phyloP scores from a whole-genome alignment of 2,113 vertebrate species.

The Dunckerocampus dactyliophorus region DNA sequence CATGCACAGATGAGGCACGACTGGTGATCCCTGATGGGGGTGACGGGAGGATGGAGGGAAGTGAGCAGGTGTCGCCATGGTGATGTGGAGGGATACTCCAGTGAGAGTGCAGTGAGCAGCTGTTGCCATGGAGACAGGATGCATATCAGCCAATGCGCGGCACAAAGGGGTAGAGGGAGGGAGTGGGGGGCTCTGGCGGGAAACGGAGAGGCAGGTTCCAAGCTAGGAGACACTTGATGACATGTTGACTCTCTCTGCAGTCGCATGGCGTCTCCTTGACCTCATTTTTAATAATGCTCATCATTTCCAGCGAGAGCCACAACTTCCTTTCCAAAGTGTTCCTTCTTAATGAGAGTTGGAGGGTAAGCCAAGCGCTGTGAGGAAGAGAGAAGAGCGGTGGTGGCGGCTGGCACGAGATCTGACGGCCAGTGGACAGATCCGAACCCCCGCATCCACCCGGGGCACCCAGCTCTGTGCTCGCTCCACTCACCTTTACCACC shows the following conservation, averaged over 20 bases:
- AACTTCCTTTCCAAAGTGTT: slow-evolving; percentile 1
- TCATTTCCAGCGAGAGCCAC: neutral
- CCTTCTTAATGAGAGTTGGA: neutral
- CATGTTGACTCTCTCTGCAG: neutral
- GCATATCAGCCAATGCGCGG: slow-evolving; percentile 37
- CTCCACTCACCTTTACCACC: neutral
- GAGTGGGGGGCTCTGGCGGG: slow-evolving; percentile 2
- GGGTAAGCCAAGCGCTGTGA: neutral
- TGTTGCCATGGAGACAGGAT: slow-evolving; percentile 55
- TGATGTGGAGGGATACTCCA: slow-evolving; percentile 41
- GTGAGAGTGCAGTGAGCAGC: slow-evolving; percentile 20
- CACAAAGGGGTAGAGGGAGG: too few relatives aligned
- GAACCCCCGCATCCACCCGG: too few relatives aligned
- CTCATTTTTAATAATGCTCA: neutral
- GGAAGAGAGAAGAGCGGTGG: neutral
- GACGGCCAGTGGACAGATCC: too few relatives aligned
- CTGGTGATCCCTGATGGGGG: slow-evolving; percentile 26
- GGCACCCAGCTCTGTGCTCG: neutral
- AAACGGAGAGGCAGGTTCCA: neutral
- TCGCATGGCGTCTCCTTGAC: too few relatives aligned
- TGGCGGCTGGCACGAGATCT: neutral
- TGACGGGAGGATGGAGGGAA: neutral
- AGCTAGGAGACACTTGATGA: neutral
- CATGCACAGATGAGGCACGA: slow-evolving; percentile 12
- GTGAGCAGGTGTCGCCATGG: slow-evolving; percentile 50